Conservation (phyloP, 92 coral and sea anemone genomes). For the Epizoanthus rinbou region DNA sequence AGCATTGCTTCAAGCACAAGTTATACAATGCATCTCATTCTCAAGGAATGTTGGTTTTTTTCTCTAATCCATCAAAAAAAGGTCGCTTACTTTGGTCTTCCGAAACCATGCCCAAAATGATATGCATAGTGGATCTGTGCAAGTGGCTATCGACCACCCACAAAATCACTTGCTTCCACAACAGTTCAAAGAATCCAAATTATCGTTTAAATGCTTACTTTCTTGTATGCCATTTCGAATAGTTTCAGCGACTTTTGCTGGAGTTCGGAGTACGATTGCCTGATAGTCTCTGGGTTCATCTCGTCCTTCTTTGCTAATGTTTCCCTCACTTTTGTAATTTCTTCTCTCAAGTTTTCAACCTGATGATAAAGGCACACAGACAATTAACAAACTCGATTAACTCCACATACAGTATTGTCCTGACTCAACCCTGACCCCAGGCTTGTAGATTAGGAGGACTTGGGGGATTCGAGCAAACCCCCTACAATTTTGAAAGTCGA, state of each 20-base stretch:
- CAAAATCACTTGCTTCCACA: not conserved
- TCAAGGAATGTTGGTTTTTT: too few relatives aligned
- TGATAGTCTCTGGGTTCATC: constrained; percentile 83
- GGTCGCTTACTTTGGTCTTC: too few relatives aligned
- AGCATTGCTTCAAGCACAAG: too few relatives aligned
- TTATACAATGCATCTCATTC: too few relatives aligned
- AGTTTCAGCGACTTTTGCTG: constrained; percentile 99
- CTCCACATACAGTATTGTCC: not conserved
- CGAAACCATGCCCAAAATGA: too few relatives aligned
- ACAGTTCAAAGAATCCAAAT: too few relatives aligned
- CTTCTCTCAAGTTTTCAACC: constrained; percentile 85
- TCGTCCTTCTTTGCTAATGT: constrained; percentile 87
- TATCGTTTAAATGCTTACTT: constrained; percentile 47
- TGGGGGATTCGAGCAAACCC: too few relatives aligned
- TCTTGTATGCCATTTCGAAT: constrained; percentile 97
- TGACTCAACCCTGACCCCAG: not conserved
- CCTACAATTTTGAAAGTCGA: too few relatives aligned
- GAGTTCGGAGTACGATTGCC: constrained; percentile 87
- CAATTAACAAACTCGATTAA: not conserved
- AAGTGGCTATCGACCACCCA: too few relatives aligned
- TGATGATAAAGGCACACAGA: constrained; percentile 12
- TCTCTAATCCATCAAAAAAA: too few relatives aligned
- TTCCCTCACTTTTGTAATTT: constrained; percentile 81
- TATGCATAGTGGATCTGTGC: too few relatives aligned
- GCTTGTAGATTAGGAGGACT: too few relatives aligned